Evolutionary conservation across 2,113 vertebrate genomes (phyloP).

Genomic region (Calyptommatus sinebrachiatus): DNA sequence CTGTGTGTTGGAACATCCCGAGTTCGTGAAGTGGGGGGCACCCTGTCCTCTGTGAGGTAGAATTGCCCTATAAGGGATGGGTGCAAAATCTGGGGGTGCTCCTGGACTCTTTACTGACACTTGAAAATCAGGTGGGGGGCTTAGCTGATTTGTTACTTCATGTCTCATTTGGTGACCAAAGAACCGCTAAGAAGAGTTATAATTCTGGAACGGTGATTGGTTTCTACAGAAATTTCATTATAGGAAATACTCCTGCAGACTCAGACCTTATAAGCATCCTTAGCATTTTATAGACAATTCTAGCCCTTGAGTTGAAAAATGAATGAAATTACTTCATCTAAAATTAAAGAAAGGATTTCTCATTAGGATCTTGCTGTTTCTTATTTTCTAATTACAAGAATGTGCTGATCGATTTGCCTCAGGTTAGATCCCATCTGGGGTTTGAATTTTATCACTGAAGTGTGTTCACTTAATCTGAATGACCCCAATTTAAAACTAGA

Average conservation of each 20-base stretch:
- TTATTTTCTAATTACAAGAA: constrained; percentile 24
- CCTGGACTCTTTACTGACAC: too few species aligned
- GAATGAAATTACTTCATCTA: constrained; percentile 24
- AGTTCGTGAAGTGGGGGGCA: too few species aligned
- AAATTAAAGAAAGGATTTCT: constrained; percentile 8
- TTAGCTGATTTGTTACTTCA: constrained; percentile 13
- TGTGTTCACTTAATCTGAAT: not conserved
- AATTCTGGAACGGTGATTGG: not conserved
- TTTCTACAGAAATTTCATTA: not conserved
- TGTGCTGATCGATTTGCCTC: not conserved
- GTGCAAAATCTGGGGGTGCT: too few species aligned
- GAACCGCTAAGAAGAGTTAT: not conserved
- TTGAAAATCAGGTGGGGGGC: not conserved
- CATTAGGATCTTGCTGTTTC: constrained; percentile 12
- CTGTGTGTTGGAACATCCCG: too few species aligned
- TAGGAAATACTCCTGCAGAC: not conserved
- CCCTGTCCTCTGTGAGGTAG: too few species aligned
- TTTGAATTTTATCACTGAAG: constrained; percentile 12
- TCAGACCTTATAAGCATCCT: not conserved
- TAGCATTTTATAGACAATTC: constrained; percentile 7
- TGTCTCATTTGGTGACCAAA: not conserved
- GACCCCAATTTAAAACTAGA: constrained; percentile 17
- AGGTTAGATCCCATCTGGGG: constrained; percentile 2
- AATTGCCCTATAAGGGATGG: too few species aligned
- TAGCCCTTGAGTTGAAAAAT: constrained; percentile 8